phyloP scores from a whole-genome alignment of 2,113 vertebrate genomes.

The Melanerpes formicivorus region DNA sequence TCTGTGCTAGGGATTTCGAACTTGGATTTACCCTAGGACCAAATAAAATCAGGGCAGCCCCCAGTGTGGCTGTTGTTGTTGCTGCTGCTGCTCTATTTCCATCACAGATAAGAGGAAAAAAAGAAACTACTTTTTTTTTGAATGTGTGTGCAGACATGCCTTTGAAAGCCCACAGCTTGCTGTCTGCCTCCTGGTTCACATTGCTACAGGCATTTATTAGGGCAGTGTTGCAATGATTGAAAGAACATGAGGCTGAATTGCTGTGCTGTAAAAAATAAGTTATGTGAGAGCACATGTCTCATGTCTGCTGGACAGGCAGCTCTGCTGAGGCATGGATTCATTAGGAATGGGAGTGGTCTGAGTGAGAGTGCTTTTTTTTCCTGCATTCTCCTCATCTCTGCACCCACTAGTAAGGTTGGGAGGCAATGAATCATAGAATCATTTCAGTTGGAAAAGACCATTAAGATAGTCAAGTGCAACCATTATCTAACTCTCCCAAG shows the following conservation, averaged over 20 bases:
- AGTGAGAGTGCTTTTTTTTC: neutral
- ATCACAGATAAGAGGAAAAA: neutral
- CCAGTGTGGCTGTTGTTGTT: rapidly evolving
- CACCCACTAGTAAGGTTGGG: neutral
- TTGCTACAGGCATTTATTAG: neutral
- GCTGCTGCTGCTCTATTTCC: neutral
- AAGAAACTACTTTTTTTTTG: neutral
- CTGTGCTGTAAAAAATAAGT: neutral
- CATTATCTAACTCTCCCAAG: too few relatives aligned
- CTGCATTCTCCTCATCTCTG: neutral
- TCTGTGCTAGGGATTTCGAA: neutral
- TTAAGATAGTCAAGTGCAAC: too few relatives aligned
- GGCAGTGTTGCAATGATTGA: neutral
- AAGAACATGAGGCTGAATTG: neutral
- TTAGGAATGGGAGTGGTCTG: neutral
- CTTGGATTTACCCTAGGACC: neutral
- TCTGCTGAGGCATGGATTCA: neutral
- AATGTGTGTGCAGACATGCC: neutral
- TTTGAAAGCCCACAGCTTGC: neutral
- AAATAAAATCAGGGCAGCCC: neutral
- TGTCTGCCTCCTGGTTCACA: neutral
- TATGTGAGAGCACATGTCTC: neutral
- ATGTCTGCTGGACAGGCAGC: neutral
- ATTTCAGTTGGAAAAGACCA: too few relatives aligned
- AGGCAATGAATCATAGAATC: neutral